Percentiles rank a stretch among this genome's conserved stretches.
Evolutionary conservation across 2,888 invertebrate species (phyloP).

Genomic region (Lepidochrysops patricia): DNA sequence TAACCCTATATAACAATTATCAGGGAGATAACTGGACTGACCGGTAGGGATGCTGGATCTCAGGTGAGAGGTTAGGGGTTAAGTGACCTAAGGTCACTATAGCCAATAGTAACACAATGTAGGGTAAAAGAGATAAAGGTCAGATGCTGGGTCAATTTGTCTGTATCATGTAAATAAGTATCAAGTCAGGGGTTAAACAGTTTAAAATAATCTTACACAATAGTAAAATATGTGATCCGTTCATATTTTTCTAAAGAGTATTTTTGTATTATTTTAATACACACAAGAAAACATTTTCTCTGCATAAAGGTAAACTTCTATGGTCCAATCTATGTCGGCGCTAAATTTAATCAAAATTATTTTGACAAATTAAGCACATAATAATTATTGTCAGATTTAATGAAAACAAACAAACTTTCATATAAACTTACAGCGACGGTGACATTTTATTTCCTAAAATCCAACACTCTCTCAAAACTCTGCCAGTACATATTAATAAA

Average conservation of each 20-base stretch:
- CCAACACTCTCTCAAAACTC: background rate
- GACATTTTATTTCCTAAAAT: background rate
- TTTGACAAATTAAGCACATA: too few species aligned
- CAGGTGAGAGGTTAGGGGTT: conserved; percentile 27
- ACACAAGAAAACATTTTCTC: too few species aligned
- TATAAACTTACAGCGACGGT: too few species aligned
- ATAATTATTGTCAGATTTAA: too few species aligned
- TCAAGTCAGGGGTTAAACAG: conserved; percentile 17
- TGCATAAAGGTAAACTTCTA: too few species aligned
- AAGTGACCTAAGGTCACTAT: background rate
- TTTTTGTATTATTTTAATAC: too few species aligned
- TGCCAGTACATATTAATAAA: background rate
- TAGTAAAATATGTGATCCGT: conserved; percentile 5
- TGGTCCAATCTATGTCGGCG: too few species aligned
- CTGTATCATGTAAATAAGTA: background rate
- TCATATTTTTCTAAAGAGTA: too few species aligned
- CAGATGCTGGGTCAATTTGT: conserved; percentile 7
- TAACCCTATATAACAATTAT: background rate
- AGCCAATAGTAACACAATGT: background rate
- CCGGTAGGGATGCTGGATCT: conserved; percentile 23
- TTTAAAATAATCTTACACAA: conserved; percentile 18
- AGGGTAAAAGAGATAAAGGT: conserved; percentile 12
- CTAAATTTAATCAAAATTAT: too few species aligned
- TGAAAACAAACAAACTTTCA: too few species aligned
- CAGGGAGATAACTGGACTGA: background rate